Conservation (phyloP, 1,140 invertebrate genomes). For the Polyergus mexicanus region DNA sequence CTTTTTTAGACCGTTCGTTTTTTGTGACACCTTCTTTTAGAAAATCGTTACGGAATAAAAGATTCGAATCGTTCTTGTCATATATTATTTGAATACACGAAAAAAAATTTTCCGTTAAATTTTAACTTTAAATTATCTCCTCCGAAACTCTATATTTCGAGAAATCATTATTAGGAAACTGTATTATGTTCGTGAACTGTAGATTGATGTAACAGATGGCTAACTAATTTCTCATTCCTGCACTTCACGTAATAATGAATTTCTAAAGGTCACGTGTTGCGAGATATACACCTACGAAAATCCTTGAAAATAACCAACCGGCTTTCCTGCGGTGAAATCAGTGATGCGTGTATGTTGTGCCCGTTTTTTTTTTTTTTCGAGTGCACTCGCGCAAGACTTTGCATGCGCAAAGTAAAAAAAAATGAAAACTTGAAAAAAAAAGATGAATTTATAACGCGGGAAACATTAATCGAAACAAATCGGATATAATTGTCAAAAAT, state of each 20-base stretch:
- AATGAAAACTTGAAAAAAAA: not conserved
- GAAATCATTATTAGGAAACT: conserved; percentile 33
- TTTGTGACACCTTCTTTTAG: not conserved
- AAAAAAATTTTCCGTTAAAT: not conserved
- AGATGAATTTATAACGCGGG: not conserved
- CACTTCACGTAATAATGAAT: conserved; percentile 36
- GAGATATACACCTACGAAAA: conserved; percentile 27
- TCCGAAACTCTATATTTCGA: not conserved
- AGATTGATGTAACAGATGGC: conserved; percentile 32
- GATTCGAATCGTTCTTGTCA: not conserved
- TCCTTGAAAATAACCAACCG: conserved; percentile 9
- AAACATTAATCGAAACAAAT: not conserved
- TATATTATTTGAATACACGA: not conserved
- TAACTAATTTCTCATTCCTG: conserved; percentile 17
- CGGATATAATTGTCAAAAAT: not conserved
- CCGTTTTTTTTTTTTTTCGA: conserved; percentile 19
- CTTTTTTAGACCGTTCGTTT: not conserved
- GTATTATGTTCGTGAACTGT: not conserved
- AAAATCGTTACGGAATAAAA: not conserved
- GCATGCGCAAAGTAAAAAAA: conserved; percentile 8
- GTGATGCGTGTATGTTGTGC: not conserved
- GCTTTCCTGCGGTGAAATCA: conserved; percentile 2
- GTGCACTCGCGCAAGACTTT: conserved; percentile 15
- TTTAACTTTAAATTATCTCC: not conserved
- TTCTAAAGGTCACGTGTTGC: conserved; percentile 14